These are phyloP conservation scores for Fundulus diaphanus DNA, from an alignment of 2,797 vertebrate species.

Conservation along the genomic window DNA sequence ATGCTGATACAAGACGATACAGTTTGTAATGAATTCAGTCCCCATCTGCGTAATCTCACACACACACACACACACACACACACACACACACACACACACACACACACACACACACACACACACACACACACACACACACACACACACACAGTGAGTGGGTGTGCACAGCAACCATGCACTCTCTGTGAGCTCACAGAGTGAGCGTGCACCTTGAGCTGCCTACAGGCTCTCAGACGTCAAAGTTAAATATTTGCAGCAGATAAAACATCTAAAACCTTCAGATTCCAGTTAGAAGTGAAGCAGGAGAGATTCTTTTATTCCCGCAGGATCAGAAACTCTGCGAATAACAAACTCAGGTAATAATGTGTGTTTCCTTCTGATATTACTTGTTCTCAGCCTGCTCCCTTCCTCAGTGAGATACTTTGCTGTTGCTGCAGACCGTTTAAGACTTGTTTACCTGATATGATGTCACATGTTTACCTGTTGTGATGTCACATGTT, in stretches of 20 bases:
- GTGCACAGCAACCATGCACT: no score
- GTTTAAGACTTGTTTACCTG: no score
- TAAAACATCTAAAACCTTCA: conserved; percentile 21
- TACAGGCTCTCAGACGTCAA: conserved; percentile 31
- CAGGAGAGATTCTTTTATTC: conserved; percentile 4
- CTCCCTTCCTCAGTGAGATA: neutral
- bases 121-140: neutral
- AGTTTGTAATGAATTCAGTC: conserved; percentile 29
- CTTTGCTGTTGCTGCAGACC: neutral
- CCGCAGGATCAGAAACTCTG: conserved; percentile 6
- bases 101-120: neutral
- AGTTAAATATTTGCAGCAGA: conserved; percentile 33
- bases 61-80: neutral
- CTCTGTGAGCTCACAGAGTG: neutral
- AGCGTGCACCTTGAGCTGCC: conserved; percentile 33
- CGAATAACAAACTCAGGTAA: conserved; percentile 1
- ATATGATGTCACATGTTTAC: no score
- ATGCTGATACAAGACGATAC: neutral
- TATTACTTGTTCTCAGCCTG: conserved; percentile 5
- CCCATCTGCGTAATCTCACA: conserved; percentile 7
- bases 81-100: neutral
- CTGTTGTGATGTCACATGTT: no score
- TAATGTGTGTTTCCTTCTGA: neutral
- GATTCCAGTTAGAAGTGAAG: neutral
- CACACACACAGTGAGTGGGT: neutral